Percentiles rank a stretch among this genome's conserved stretches.
Conservation (phyloP, 37 sponge, comb jelly and placozoan species). For the Tethya wilhelma region DNA sequence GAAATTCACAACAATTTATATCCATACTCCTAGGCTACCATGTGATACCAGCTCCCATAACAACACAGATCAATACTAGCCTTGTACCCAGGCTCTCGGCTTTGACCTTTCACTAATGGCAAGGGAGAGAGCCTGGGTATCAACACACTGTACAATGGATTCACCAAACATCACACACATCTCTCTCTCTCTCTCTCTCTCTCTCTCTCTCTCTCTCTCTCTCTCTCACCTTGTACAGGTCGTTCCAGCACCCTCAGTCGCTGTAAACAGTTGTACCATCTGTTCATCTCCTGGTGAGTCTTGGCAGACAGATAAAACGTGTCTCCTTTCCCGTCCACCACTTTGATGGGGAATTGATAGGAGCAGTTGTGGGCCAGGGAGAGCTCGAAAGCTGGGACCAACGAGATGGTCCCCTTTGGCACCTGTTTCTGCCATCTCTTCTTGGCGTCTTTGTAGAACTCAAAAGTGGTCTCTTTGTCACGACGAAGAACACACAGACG, state of each 20-base stretch:
- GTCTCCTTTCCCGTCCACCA: constrained; percentile 3
- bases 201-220: constrained; percentile 11
- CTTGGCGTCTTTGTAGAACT: constrained; percentile 73
- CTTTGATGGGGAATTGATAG: constrained; percentile 52
- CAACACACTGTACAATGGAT: no score
- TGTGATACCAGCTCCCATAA: no score
- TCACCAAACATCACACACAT: no score
- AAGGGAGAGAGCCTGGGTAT: no score
- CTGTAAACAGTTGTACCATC: constrained; percentile 66
- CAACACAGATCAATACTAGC: no score
- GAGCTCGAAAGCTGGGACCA: constrained; percentile 26
- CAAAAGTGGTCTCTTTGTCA: constrained; percentile 25
- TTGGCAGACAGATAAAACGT: constrained; percentile 39
- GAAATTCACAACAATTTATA: no score
- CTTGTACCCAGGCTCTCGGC: no score
- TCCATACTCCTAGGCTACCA: no score
- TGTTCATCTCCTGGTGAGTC: constrained; percentile 43
- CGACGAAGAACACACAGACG: constrained; percentile 65
- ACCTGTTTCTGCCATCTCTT: constrained; percentile 76
- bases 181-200: constrained; percentile 19
- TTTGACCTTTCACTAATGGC: no score
- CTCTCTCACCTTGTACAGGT: constrained; percentile 2
- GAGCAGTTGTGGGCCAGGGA: constrained; percentile 65
- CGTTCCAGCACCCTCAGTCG: constrained; percentile 31
- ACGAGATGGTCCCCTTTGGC: not conserved